Evolutionary conservation across 2,113 vertebrate species (phyloP).

Genomic region (Ptyas mucosa): DNA sequence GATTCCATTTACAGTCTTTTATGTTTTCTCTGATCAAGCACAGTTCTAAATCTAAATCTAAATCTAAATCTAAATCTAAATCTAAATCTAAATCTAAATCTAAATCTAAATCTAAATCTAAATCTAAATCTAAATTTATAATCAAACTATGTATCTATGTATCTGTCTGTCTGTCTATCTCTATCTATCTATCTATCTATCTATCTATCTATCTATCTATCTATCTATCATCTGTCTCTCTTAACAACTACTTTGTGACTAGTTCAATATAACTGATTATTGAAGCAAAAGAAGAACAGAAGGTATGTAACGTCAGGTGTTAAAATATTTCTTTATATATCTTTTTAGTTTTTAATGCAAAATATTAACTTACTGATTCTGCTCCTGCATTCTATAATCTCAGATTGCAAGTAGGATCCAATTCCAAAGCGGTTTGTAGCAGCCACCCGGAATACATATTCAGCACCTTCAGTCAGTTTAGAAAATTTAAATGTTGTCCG

Average conservation of each 20-base stretch:
- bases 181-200: no score
- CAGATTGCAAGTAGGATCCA: constrained; percentile 93
- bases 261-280: background rate
- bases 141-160: background rate
- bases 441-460: constrained; percentile 95
- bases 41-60: background rate
- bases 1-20: background rate
- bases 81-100: background rate
- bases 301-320: background rate
- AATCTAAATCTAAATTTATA: no score
- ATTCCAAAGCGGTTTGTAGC: constrained; percentile 92
- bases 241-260: background rate
- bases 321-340: background rate
- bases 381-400: constrained; percentile 89
- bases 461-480: constrained; percentile 88
- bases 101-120: background rate
- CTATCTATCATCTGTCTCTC: background rate
- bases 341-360: constrained; percentile 26
- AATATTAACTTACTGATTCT: constrained; percentile 82
- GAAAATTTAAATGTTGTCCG: constrained; percentile 87
- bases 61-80: no score
- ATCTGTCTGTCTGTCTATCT: no score
- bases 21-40: background rate
- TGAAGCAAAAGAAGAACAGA: constrained; percentile 22
- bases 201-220: no score